A percentile compares a stretch with the other conserved stretches of the same genome.
These are phyloP conservation scores for Plodia interpunctella DNA, from an alignment of 1,140 invertebrate species.

Conservation along the genomic window DNA sequence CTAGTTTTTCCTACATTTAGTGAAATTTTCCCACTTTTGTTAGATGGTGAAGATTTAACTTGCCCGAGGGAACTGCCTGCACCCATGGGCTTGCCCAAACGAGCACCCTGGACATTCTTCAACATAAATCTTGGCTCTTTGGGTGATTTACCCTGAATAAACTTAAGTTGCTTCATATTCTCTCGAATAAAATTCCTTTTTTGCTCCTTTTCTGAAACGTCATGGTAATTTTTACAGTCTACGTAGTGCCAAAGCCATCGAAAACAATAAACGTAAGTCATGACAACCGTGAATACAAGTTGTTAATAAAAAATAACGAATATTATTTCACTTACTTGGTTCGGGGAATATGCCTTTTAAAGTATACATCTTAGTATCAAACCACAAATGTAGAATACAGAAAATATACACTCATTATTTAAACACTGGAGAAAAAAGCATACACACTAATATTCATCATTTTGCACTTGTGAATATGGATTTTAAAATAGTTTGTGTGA, in stretches of 20 bases:
- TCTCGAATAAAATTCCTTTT: conserved; percentile 78
- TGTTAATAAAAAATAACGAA: conserved; percentile 23
- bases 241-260: conserved; percentile 15
- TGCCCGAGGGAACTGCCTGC: conserved; percentile 39
- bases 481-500: conserved; percentile 39
- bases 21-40: conserved; percentile 48
- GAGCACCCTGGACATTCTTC: conserved; percentile 41
- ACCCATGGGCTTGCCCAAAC: conserved; percentile 31
- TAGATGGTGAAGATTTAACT: conserved; percentile 62
- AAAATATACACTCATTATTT: conserved; percentile 70
- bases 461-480: conserved; percentile 46
- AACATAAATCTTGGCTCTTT: conserved; percentile 61
- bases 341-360: conserved; percentile 78
- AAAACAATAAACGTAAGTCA: conserved; percentile 18
- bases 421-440: conserved; percentile 38
- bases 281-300: conserved; percentile 19
- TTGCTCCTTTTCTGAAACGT: conserved; percentile 72
- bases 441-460: conserved; percentile 48
- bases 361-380: conserved; percentile 67
- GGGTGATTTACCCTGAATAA: conserved; percentile 70
- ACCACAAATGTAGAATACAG: conserved; percentile 42
- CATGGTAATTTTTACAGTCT: conserved; percentile 11
- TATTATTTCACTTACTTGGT: conserved; percentile 73
- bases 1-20: conserved; percentile 47
- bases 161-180: conserved; percentile 77